Conservation (phyloP, 2,888 invertebrate species). For the Trichogramma dendrolimi region DNA sequence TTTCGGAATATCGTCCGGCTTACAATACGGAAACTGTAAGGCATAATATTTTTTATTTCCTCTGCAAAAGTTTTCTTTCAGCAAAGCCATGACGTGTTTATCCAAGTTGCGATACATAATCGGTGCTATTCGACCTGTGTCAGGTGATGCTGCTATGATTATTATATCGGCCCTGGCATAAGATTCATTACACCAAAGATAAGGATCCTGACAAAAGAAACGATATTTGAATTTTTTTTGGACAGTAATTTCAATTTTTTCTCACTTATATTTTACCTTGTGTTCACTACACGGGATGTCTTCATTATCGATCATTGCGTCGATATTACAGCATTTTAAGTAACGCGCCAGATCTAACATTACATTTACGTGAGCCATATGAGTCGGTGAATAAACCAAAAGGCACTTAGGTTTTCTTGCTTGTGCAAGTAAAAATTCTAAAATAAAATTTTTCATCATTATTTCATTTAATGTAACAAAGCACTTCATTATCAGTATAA, state of each 20-base stretch:
- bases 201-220: slow-evolving; percentile 40
- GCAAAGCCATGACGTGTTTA: slow-evolving; percentile 39
- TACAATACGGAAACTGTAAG: slow-evolving; percentile 47
- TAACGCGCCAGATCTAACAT: slow-evolving; percentile 45
- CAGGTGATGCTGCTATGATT: slow-evolving; percentile 44
- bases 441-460: neutral
- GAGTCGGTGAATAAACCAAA: slow-evolving; percentile 46
- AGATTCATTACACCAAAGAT: slow-evolving; percentile 45
- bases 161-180: slow-evolving; percentile 44
- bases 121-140: slow-evolving; percentile 31
- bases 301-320: slow-evolving; percentile 46
- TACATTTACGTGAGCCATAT: slow-evolving; percentile 42
- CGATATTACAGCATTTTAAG: slow-evolving; percentile 43
- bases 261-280: slow-evolving; percentile 36
- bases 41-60: slow-evolving; percentile 42
- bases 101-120: slow-evolving; percentile 43
- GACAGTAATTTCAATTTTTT: slow-evolving; percentile 1
- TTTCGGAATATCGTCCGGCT: slow-evolving; percentile 41
- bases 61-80: slow-evolving; percentile 40
- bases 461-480: neutral
- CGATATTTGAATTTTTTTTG: neutral
- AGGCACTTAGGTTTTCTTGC: slow-evolving; percentile 43
- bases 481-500: slow-evolving; percentile 7
- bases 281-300: slow-evolving; percentile 40
- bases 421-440: slow-evolving; percentile 33